These are phyloP conservation scores for Decapterus maruadsi DNA, from an alignment of 2,797 vertebrate species.

Conservation along the genomic window DNA sequence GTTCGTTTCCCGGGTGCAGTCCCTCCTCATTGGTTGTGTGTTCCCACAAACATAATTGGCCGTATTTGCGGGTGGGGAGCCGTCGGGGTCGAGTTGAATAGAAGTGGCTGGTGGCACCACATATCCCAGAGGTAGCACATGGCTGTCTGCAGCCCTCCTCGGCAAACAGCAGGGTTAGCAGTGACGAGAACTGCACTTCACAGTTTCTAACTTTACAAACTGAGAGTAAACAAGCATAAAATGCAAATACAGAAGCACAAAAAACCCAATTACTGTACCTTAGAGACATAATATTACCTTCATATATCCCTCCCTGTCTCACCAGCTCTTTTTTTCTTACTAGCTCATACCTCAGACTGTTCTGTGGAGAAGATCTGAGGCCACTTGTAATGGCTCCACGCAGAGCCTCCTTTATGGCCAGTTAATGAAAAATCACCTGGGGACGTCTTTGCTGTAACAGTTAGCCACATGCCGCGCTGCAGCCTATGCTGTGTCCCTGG, in stretches of 20 bases:
- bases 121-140: slow-evolving; percentile 45
- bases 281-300: slow-evolving; percentile 19
- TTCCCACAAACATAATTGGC: slow-evolving; percentile 59
- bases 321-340: background rate
- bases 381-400: slow-evolving; percentile 85
- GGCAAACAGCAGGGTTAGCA: slow-evolving; percentile 29
- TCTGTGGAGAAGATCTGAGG: slow-evolving; percentile 63
- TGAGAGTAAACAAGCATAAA: slow-evolving; percentile 3
- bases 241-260: background rate
- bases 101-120: slow-evolving; percentile 29
- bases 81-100: slow-evolving; percentile 42
- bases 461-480: slow-evolving; percentile 84
- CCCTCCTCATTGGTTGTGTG: slow-evolving; percentile 47
- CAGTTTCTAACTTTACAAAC: slow-evolving; percentile 16
- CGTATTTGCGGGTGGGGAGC: slow-evolving; percentile 36
- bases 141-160: slow-evolving; percentile 30
- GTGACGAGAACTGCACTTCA: background rate
- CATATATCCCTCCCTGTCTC: slow-evolving; percentile 15
- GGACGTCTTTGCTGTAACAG: slow-evolving; percentile 81
- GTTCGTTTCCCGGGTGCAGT: slow-evolving; percentile 39
- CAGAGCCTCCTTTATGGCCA: slow-evolving; percentile 88
- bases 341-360: slow-evolving; percentile 48
- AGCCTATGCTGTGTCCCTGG: slow-evolving; percentile 73
- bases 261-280: slow-evolving; percentile 17
- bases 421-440: slow-evolving; percentile 91